Evolutionary conservation across 2,113 vertebrate species (phyloP), one percentile per base, ranked within the genome.

Genomic region (Gymnarchus niloticus): DNA sequence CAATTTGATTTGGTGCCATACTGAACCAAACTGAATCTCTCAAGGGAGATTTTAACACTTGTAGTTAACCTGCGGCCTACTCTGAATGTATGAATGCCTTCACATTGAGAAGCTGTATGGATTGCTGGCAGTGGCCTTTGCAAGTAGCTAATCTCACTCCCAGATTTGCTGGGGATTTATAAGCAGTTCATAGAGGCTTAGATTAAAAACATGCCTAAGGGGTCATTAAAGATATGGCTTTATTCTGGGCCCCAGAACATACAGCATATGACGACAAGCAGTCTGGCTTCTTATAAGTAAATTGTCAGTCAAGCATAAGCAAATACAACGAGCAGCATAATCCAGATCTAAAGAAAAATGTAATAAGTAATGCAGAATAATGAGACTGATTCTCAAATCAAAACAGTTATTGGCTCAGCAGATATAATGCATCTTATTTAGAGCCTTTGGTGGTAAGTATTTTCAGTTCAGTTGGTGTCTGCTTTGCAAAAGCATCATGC

Each of bases 21-120:
- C 65, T 73, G 65, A 41, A 73, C 28, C 65, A 69, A 37, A 69
- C 25, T 17, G 37, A 33, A 69, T 25, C 17, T 73, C 65, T 73
- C 65, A 73, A 73, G 65, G 65, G 65, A 73, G 33, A 73, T 73
- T 73, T 73, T 73, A 73, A 73, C 65, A 73, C 65, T 73, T 14
- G 33, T 37, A 73, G 33, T 73, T 37, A 37, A 33, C 21, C 28
- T 73, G 14, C 17, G 12, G 10, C 57, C 61, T 69, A 33, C 65
- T 41, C 33, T 19, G 33, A 37, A 41, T 73, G 65, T 73, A 73
- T 28, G 65, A 41, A 73, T 37, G 65, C 41, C 65, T 17, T 73
- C 52, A 54, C 12, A 9, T 54, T 54, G 52, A 54, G 52, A 54
- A 14, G 10, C 52, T 9, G 52, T 54, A n/a, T 54, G 52, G 52